Conservation (phyloP, 1,140 invertebrate genomes). For the Bombus turneri region DNA sequence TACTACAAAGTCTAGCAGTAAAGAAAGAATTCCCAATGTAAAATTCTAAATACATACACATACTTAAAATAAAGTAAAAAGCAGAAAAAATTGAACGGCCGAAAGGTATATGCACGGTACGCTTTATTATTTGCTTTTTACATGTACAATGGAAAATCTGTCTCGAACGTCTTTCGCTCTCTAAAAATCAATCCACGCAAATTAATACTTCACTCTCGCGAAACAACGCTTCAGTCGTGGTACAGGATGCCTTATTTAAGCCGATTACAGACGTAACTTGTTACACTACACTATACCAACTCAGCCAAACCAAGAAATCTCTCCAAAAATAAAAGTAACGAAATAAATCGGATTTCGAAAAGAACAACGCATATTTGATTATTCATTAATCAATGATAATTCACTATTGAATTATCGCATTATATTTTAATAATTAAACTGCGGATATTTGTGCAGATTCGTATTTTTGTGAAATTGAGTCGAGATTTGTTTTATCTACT, state of each 20-base stretch:
- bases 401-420: no score
- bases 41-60: no score
- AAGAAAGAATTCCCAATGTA: no score
- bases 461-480: neutral
- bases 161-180: neutral
- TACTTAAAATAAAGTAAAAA: no score
- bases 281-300: slow-evolving; percentile 35
- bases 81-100: neutral
- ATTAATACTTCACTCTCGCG: slow-evolving; percentile 42
- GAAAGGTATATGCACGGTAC: slow-evolving; percentile 24
- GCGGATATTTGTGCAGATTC: neutral
- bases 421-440: neutral
- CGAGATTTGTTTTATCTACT: neutral
- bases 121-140: slow-evolving; percentile 62
- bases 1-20: no score
- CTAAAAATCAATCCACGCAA: slow-evolving; percentile 31
- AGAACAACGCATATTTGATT: neutral
- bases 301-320: neutral
- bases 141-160: slow-evolving; percentile 54
- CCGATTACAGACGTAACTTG: slow-evolving; percentile 46
- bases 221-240: slow-evolving; percentile 50
- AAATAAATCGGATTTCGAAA: neutral
- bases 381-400: neutral
- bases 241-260: slow-evolving; percentile 30
- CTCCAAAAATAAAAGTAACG: neutral